These are phyloP conservation scores for Zenarchopterus dispar DNA, from an alignment of 2,797 vertebrate genomes.

Conservation along the genomic window DNA sequence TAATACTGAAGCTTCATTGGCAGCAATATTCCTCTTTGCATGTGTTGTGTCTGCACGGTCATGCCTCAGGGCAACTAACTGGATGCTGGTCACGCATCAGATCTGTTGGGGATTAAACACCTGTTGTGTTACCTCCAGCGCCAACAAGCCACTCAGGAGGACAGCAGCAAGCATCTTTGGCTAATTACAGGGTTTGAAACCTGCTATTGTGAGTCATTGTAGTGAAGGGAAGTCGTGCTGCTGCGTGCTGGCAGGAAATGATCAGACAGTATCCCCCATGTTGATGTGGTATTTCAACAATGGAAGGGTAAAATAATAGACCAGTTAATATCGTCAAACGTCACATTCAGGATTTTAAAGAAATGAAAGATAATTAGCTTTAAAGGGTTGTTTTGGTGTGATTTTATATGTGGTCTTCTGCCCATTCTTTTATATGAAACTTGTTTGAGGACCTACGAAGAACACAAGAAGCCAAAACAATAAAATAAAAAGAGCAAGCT, in stretches of 20 bases:
- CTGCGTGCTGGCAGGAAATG: constrained; percentile 30
- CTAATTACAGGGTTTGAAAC: constrained; percentile 50
- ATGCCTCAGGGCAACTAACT: constrained; percentile 22
- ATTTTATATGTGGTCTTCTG: background rate
- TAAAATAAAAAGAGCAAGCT: too few species aligned
- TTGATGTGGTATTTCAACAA: constrained; percentile 10
- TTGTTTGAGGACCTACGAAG: background rate
- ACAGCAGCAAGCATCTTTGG: constrained; percentile 29
- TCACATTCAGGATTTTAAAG: too few species aligned
- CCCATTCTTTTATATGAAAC: background rate
- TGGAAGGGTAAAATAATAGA: background rate
- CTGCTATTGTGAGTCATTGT: constrained; percentile 26
- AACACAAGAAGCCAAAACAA: background rate
- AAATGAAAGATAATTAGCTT: background rate
- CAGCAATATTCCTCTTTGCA: constrained; percentile 14
- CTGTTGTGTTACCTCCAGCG: constrained; percentile 38
- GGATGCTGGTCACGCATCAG: constrained; percentile 50
- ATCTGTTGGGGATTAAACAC: constrained; percentile 43
- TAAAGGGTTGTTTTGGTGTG: background rate
- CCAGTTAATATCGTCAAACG: too few species aligned
- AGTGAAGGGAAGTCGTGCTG: constrained; percentile 42
- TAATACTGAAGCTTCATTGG: constrained; percentile 6
- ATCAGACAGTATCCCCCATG: constrained; percentile 12
- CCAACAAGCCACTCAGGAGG: constrained; percentile 23
- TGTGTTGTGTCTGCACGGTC: constrained; percentile 14